phyloP scores from a whole-genome alignment of 1,140 invertebrate genomes.

The Drosophila gunungcola region DNA sequence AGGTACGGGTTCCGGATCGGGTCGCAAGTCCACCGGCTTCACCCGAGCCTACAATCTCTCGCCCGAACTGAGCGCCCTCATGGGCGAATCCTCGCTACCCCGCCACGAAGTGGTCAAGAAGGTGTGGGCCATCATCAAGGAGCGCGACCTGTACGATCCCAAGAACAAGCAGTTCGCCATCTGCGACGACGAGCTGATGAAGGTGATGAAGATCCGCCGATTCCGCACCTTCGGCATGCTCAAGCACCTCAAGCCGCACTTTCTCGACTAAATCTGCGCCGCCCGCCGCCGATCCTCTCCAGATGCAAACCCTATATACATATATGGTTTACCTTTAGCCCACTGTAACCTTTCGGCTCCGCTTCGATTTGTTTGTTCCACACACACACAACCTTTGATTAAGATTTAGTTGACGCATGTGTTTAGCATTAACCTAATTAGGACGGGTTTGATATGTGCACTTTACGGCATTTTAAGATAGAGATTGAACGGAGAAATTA shows the following conservation, averaged over 20 bases:
- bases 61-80: slow-evolving; percentile 92
- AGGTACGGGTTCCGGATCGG: slow-evolving; percentile 60
- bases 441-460: slow-evolving; percentile 69
- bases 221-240: slow-evolving; percentile 98
- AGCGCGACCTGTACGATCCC: slow-evolving; percentile 95
- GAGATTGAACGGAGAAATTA: slow-evolving; percentile 11
- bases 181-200: slow-evolving; percentile 95
- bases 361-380: slow-evolving; percentile 38
- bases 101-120: slow-evolving; percentile 97
- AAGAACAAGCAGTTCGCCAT: slow-evolving; percentile 97
- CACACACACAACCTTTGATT: slow-evolving; percentile 28
- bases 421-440: slow-evolving; percentile 74
- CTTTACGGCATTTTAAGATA: slow-evolving; percentile 75
- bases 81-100: slow-evolving; percentile 93
- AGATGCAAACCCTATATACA: slow-evolving; percentile 57
- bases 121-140: slow-evolving; percentile 96
- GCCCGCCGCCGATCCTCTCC: slow-evolving; percentile 41
- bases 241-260: slow-evolving; percentile 96
- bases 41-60: slow-evolving; percentile 93
- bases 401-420: slow-evolving; percentile 59
- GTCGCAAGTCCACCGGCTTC: slow-evolving; percentile 89
- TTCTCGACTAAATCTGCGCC: slow-evolving; percentile 87
- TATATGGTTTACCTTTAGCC: slow-evolving; percentile 20
- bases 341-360: slow-evolving; percentile 56
- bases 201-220: slow-evolving; percentile 95